Evolutionary conservation across 2,888 invertebrate species (phyloP), one percentile per base, ranked within the genome.

Genomic region (Drosophila mayaguana): DNA sequence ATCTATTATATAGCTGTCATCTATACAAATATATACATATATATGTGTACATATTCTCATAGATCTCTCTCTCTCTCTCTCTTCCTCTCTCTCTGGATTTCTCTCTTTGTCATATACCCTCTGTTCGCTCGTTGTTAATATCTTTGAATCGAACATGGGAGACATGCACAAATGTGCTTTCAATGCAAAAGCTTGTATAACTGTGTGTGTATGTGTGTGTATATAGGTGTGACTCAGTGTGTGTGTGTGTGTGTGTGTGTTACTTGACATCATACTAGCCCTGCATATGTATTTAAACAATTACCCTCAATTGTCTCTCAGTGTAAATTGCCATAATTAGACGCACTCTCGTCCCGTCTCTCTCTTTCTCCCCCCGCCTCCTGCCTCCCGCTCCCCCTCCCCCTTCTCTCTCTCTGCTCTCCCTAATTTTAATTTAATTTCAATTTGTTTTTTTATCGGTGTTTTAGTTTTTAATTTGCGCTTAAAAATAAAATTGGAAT

Each of bases 251-350:
- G n/a, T n/a, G 45, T 60, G 45, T 46, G 34, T 25, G 28, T 38
- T n/a, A 46, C 54, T 45, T 32, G 55, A 46, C 56, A 68, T 60
- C 32, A 57, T 8, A 28, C 28, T 25, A 12, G 55, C 12, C 63
- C 68, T 45, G 20, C 60, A 61, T 66, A 45, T 46, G 40, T 40
- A 42, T 62, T 53, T n/a, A 54, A 43, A 46, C 38, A 69, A 60
- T 74, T 75, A 53, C 68, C 60, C 50, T 25, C 54, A 70, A 71
- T 75, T 57, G 54, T 18, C 34, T 34, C 63, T 61, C 65, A 70
- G 63, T 75, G 77, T 79, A 75, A 75, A 79, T 78, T 79, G 72
- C 50, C 75, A 71, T 72, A 63, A 79, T 79, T 75, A 63, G 57
- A 67, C 57, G 50, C 67, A 75, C 61, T 66, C 28, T 32, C n/a